Base-by-base conservation (phyloP, 2,888 invertebrate genomes). In the Brenthis hecate region DNA sequence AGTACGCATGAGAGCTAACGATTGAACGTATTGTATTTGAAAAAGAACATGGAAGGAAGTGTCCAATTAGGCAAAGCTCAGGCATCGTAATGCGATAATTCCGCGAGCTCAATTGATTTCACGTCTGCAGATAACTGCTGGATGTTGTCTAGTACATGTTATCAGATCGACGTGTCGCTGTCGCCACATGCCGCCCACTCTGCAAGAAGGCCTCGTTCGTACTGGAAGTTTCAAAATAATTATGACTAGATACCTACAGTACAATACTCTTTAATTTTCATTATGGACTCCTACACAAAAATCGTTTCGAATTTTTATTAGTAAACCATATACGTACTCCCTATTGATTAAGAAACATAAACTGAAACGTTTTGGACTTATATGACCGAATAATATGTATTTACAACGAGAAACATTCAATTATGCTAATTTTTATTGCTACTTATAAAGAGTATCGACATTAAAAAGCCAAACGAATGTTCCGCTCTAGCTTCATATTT, bases 341-440 rank as follows among this genome's bases (percentile, higher is more conserved):
- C 77, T 80, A 83, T 84, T 84, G 82, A 82, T 81, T 80, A 80
- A 81, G 76, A 76, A 68, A 79, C 82, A 83, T 86, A 87, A 85
- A 87, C 81, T 85, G 85, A 82, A 81, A 78, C 83, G 72, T 84
- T 81, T 79, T 80, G 78, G 80, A 80, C 80, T 83, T 85, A 84
- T 86, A 85, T 79, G 84, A 80, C 81, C 83, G 82, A 86, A 86
- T 86, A 80, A 87, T 86, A 81, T 83, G 85, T 87, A 81, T 87
- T 86, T 84, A 87, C 84, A 83, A 84, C 81, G 65, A 76, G 81
- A 85, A 84, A 85, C 86, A 85, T 87, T 86, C 87, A 88, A 88
- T 91, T 92, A 92, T 92, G 92, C 85, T 80, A 91, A 92, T 92
- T 84, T 87, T 87, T 87, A 91, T 85, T 72, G 80, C 86, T 84